phyloP scores from a whole-genome alignment of 2,113 vertebrate genomes.

The Saguinus imperator region DNA sequence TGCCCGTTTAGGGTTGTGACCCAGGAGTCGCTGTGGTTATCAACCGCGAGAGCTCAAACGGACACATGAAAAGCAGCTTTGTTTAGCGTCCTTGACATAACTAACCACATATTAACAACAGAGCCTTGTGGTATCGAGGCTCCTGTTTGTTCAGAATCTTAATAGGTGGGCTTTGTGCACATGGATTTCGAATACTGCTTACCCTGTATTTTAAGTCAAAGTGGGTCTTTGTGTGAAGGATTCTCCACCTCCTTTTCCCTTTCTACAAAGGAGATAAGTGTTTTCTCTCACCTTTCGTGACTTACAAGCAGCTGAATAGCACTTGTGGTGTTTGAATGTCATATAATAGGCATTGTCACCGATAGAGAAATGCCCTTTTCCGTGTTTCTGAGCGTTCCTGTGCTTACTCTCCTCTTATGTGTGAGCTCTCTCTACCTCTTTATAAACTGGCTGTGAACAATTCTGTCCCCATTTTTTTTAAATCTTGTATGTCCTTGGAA shows the following conservation, averaged over 20 bases:
- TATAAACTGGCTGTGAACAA: neutral
- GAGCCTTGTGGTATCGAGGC: constrained; percentile 64
- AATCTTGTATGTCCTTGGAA: neutral
- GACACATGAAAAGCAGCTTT: constrained; percentile 79
- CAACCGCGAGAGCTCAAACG: constrained; percentile 68
- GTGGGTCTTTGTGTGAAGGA: constrained; percentile 81
- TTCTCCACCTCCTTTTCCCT: constrained; percentile 66
- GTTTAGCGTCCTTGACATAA: constrained; percentile 85
- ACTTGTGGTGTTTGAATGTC: constrained; percentile 81
- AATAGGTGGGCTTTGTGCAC: constrained; percentile 79
- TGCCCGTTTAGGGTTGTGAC: constrained; percentile 70
- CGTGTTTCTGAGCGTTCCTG: constrained; percentile 58
- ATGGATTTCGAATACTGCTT: constrained; percentile 78
- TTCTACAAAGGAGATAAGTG: constrained; percentile 76
- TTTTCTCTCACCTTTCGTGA: constrained; percentile 81
- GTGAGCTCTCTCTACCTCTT: neutral
- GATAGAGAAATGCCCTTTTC: constrained; percentile 80
- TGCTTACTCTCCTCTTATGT: neutral
- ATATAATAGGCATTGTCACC: constrained; percentile 73
- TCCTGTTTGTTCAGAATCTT: constrained; percentile 80
- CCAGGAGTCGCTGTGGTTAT: constrained; percentile 44
- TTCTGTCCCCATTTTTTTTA: neutral
- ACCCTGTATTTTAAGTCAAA: constrained; percentile 81
- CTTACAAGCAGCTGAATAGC: constrained; percentile 80
- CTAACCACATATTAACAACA: constrained; percentile 72